These are phyloP conservation scores for Homarus gammarus DNA, from an alignment of 2,888 invertebrate species.

Conservation along the genomic window DNA sequence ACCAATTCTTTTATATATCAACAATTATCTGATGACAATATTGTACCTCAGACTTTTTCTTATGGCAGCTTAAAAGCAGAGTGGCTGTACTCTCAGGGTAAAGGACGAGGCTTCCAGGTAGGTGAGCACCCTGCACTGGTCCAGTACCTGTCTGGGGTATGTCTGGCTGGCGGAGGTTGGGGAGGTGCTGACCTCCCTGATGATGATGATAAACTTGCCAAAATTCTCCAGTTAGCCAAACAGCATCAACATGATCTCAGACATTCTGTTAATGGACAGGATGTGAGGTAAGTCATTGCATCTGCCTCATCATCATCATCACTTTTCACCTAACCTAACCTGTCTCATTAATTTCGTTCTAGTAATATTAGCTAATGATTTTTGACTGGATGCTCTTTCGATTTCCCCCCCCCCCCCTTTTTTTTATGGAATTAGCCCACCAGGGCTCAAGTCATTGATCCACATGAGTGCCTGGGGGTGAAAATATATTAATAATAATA, in stretches of 20 bases:
- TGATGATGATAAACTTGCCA: slow-evolving; percentile 78
- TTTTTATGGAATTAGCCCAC: no score
- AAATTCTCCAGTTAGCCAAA: slow-evolving; percentile 79
- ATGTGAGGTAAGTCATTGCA: slow-evolving; percentile 29
- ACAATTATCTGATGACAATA: not conserved
- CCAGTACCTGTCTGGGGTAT: slow-evolving; percentile 84
- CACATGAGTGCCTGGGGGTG: no score
- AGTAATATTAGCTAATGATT: no score
- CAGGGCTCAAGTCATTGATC: no score
- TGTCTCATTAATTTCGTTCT: no score
- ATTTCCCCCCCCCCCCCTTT: no score
- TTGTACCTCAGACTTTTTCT: not conserved
- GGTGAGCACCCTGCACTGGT: slow-evolving; percentile 91
- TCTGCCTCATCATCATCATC: no score
- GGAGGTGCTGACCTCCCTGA: slow-evolving; percentile 76
- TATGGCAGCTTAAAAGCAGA: slow-evolving; percentile 90
- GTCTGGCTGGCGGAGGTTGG: slow-evolving; percentile 78
- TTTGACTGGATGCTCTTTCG: no score
- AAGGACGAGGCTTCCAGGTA: slow-evolving; percentile 90
- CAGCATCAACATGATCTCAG: slow-evolving; percentile 78
- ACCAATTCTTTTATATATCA: not conserved
- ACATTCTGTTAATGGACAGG: slow-evolving; percentile 68
- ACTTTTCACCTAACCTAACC: no score
- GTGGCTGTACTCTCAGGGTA: slow-evolving; percentile 96
- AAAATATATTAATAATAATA: no score